Percentiles rank a stretch among this genome's conserved stretches.
Evolutionary conservation across 2,113 vertebrate genomes (phyloP).

Genomic region (Australoheros scitulus): DNA sequence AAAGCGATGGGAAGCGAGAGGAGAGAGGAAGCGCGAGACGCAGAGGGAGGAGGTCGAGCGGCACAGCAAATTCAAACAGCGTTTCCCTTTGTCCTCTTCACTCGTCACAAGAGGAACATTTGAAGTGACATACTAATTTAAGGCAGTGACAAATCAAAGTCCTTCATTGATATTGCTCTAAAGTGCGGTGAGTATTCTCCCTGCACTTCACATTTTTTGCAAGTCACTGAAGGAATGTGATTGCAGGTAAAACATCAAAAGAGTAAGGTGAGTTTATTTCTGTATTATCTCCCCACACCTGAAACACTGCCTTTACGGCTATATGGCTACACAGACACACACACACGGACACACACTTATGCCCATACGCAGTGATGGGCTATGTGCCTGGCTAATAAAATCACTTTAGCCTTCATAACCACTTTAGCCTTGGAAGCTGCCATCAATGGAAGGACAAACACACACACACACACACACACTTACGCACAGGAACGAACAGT

Average conservation of each 20-base stretch:
- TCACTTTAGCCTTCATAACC: conserved; percentile 77
- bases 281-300: conserved; percentile 14
- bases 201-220: conserved; percentile 25
- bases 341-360: conserved; percentile 30
- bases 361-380: conserved; percentile 52
- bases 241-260: conserved; percentile 51
- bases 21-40: conserved; percentile 8
- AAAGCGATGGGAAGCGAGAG: conserved; percentile 24
- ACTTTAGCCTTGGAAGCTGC: conserved; percentile 73
- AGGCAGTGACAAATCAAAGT: conserved; percentile 64
- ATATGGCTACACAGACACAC: not conserved
- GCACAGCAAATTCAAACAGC: conserved; percentile 32
- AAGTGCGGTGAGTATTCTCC: conserved; percentile 23
- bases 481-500: conserved; percentile 36
- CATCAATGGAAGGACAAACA: conserved; percentile 58
- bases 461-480: conserved; percentile 44
- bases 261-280: conserved; percentile 38
- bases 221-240: conserved; percentile 39
- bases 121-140: conserved; percentile 67
- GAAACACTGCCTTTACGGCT: conserved; percentile 49
- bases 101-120: conserved; percentile 52
- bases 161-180: conserved; percentile 32
- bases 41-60: conserved; percentile 15
- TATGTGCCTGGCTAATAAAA: conserved; percentile 69
- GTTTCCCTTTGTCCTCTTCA: conserved; percentile 49